Evolutionary conservation across 2,888 invertebrate genomes (phyloP).

Genomic region (Watsonalla binaria): DNA sequence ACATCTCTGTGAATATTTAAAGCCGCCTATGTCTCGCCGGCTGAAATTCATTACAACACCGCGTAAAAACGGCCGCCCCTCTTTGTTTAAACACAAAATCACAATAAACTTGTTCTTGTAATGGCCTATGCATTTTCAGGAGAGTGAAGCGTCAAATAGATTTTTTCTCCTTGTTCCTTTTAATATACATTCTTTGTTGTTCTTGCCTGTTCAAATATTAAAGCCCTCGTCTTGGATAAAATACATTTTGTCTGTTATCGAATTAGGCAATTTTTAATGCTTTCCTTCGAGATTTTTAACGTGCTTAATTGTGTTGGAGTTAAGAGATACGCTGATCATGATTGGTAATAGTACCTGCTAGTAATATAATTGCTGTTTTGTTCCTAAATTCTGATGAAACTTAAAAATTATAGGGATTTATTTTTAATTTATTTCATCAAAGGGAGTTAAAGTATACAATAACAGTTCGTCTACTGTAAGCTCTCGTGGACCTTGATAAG

Average conservation of each 20-base stretch:
- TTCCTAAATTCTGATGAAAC: too few species aligned
- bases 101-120: conserved; percentile 70
- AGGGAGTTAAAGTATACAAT: too few species aligned
- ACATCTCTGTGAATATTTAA: conserved; percentile 67
- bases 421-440: too few species aligned
- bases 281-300: too few species aligned
- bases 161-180: conserved; percentile 41
- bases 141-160: conserved; percentile 27
- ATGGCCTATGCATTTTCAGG: conserved; percentile 67
- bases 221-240: neutral
- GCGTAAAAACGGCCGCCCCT: conserved; percentile 61
- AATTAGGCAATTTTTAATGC: too few species aligned
- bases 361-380: too few species aligned
- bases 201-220: neutral
- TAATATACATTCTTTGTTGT: conserved; percentile 27
- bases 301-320: too few species aligned
- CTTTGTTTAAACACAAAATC: conserved; percentile 75
- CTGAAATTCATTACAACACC: conserved; percentile 63
- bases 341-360: too few species aligned
- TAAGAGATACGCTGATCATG: too few species aligned
- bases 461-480: too few species aligned
- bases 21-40: conserved; percentile 51
- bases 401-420: too few species aligned
- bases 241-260: neutral
- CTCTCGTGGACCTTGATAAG: too few species aligned